phyloP scores from a whole-genome alignment of 1,140 invertebrate genomes.

The Cardiocondyla obscurior region DNA sequence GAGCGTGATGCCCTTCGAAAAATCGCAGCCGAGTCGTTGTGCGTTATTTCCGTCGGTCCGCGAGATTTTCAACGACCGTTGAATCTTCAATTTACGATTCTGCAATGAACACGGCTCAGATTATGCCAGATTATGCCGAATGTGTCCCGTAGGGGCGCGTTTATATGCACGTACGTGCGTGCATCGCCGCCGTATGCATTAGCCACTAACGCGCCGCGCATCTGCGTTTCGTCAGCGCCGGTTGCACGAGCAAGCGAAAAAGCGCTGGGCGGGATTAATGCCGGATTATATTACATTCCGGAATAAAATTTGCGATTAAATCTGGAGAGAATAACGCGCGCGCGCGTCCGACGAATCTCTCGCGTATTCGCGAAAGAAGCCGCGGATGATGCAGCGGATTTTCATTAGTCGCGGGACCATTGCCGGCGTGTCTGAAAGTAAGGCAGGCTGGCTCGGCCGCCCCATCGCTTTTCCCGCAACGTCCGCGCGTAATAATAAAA shows the following conservation, averaged over 20 bases:
- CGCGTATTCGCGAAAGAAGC: neutral
- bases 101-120: neutral
- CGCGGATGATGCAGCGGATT: slow-evolving; percentile 3
- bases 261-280: slow-evolving; percentile 29
- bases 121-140: slow-evolving; percentile 17
- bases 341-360: neutral
- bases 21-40: neutral
- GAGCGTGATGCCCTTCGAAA: neutral
- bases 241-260: neutral
- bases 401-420: slow-evolving; percentile 2
- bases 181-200: neutral
- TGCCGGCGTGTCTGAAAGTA: neutral
- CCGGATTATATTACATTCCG: slow-evolving; percentile 16
- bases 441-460: neutral
- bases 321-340: neutral
- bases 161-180: neutral
- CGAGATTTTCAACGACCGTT: neutral
- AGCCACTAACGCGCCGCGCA: neutral
- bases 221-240: neutral
- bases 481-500: neutral
- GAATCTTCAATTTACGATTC: neutral
- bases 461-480: slow-evolving; percentile 18
- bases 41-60: neutral
- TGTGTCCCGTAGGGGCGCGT: neutral
- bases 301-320: slow-evolving; percentile 53